Conservation (phyloP, 1,140 invertebrate species). For the Homarus americanus region DNA sequence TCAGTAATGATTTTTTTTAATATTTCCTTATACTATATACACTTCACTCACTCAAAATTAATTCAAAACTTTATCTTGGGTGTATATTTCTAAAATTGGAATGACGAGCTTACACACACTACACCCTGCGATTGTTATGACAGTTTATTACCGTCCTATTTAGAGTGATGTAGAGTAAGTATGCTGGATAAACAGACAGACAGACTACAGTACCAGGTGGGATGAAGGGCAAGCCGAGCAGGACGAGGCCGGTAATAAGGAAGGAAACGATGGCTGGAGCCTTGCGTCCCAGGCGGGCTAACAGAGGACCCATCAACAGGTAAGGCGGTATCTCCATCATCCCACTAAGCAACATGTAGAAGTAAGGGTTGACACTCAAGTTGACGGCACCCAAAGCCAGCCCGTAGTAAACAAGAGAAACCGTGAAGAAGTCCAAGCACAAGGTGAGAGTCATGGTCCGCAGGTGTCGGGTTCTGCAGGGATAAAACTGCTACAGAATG, state of each 20-base stretch:
- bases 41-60: background rate
- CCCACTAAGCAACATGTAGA: slow-evolving; percentile 8
- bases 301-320: background rate
- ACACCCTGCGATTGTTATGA: background rate
- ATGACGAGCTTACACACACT: background rate
- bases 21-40: background rate
- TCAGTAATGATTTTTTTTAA: background rate
- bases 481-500: too few relatives aligned
- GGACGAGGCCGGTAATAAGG: background rate
- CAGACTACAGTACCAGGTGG: background rate
- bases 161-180: background rate
- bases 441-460: background rate
- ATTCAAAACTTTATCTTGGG: background rate
- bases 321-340: slow-evolving; percentile 2
- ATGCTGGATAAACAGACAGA: background rate
- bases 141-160: background rate
- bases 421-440: slow-evolving; percentile 10
- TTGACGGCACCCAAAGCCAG: background rate
- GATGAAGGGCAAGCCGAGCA: background rate
- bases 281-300: background rate
- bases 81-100: background rate
- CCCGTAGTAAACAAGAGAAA: background rate
- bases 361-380: background rate
- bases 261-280: background rate
- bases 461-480: background rate